Evolutionary conservation across 2,888 invertebrate genomes (phyloP), one percentile per base, ranked within the genome.

Genomic region (Pachycephus smyrnensis): DNA sequence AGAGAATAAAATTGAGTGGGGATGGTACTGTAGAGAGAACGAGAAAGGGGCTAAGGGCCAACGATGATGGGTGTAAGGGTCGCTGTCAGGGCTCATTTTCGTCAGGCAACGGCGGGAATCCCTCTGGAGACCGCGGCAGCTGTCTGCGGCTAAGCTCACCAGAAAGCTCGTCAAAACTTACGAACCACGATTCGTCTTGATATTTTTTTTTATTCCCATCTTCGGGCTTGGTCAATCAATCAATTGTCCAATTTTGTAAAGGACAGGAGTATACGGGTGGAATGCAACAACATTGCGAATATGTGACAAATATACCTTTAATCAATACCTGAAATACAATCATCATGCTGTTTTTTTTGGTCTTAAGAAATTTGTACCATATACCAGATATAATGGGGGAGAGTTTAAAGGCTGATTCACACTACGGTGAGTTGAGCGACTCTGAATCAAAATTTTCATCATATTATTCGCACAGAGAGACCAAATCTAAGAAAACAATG

Each of bases 51-150:
- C 80, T 84, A 83, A 81, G 78, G 86, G 87, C 84, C 87, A 86
- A 90, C 88, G 89, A 89, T 89, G 90, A 90, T 89, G 90, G 90
- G 88, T 88, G 87, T 89, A 90, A 90, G 90, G 90, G 87, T 85
- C 88, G 86, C 86, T 90, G 90, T 90, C 90, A 87, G 84, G 84
- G 82, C 84, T 88, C 86, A 88, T 90, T 90, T 87, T 89, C 89
- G 89, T 90, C 89, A 89, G 85, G 82, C 84, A 82, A 77, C 84
- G 85, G 79, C 84, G 85, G 79, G 86, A 86, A 88, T 88, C 86
- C 85, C 89, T 86, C 85, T 85, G 83, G 88, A 86, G 87, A 85
- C 86, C 82, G 73, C 82, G 86, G 86, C 88, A 89, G 87, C 89
- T 88, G 89, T 89, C 89, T 89, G 84, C 89, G 87, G 89, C 87